Conservation (phyloP, 2,797 vertebrate genomes). For the Tragopan temminckii region DNA sequence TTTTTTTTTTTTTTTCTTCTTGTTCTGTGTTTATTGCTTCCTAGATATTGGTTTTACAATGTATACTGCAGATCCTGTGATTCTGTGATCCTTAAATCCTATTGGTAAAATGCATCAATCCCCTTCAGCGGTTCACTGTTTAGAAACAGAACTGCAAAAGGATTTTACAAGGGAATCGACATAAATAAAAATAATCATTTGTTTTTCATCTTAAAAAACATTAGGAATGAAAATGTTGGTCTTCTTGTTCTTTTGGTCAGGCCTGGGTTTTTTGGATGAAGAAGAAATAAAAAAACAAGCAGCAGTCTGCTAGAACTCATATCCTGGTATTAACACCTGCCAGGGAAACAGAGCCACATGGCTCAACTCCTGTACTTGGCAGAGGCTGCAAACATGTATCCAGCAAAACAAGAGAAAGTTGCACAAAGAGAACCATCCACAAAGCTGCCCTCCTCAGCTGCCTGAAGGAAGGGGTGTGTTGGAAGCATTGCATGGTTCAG, state of each 20-base stretch:
- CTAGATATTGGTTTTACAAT: neutral
- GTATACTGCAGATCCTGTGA: neutral
- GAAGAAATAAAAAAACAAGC: neutral
- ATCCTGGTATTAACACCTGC: neutral
- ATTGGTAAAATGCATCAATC: neutral
- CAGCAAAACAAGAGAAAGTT: neutral
- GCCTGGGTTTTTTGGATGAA: neutral
- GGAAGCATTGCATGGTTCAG: neutral
- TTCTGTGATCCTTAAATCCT: neutral
- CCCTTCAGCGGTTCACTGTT: neutral
- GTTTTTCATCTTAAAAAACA: neutral
- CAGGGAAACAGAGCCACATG: fast-evolving
- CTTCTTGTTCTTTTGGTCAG: neutral
- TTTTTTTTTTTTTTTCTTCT: neutral
- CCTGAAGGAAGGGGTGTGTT: neutral
- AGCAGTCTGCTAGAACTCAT: neutral
- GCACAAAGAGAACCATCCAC: neutral
- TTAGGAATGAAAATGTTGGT: neutral
- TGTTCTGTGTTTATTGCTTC: neutral
- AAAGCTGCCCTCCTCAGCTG: neutral
- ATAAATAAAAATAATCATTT: neutral
- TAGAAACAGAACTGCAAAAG: neutral
- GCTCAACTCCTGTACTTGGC: neutral
- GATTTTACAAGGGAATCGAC: neutral
- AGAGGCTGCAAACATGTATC: neutral